Conservation (phyloP, 2,113 vertebrate genomes). For the Paedocypris sp. region DNA sequence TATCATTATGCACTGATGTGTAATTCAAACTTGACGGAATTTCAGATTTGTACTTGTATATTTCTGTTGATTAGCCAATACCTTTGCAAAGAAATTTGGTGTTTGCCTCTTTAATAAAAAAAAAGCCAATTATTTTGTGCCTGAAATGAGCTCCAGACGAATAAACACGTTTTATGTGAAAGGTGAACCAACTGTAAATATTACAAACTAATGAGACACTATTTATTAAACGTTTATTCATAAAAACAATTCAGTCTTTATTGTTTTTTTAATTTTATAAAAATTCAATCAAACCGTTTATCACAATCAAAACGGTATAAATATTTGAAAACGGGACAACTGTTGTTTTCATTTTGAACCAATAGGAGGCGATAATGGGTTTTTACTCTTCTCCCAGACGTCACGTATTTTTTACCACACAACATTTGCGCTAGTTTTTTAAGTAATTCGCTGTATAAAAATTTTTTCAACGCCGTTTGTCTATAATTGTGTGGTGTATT, state of each 20-base stretch:
- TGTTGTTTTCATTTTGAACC: no score
- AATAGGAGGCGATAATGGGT: no score
- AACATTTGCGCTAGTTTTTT: no score
- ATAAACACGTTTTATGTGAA: conserved; percentile 39
- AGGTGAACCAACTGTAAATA: conserved; percentile 64
- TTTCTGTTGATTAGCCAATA: conserved; percentile 6
- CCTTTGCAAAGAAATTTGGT: conserved; percentile 11
- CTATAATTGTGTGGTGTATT: no score
- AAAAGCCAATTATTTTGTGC: conserved; percentile 28
- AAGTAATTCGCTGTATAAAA: no score
- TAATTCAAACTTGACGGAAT: neutral
- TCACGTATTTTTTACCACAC: no score
- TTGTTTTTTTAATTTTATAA: no score
- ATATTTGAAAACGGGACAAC: no score
- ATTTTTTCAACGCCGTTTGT: no score
- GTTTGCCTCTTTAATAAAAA: conserved; percentile 11
- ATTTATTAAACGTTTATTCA: conserved; percentile 75
- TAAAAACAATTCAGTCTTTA: conserved; percentile 45
- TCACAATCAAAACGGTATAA: no score
- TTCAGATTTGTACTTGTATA: neutral
- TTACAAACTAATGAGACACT: conserved; percentile 65
- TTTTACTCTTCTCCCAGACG: no score
- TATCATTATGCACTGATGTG: neutral
- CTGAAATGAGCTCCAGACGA: conserved; percentile 18
- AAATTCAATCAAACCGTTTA: no score